Base-by-base conservation (phyloP, 1,140 invertebrate genomes). In the Phortica variegata region DNA sequence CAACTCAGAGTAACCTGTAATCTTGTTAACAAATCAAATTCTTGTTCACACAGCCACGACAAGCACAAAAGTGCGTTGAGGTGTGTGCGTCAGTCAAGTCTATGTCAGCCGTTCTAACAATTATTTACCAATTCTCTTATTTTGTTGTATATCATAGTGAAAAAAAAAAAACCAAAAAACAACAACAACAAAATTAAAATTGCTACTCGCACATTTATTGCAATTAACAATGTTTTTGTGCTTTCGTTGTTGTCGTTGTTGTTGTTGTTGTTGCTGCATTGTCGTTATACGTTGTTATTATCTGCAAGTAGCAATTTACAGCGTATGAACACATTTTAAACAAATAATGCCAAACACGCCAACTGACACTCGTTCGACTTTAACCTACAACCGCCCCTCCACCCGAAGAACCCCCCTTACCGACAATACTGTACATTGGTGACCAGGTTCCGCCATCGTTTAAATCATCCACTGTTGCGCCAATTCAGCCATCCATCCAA, bases 21-120 rank as follows among this genome's bases (percentile, higher is more conserved):
- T 73, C 61, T 73, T 73, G 69, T 73, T 70, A 73, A 70, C 69
- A 73, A 73, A 73, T 73, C 61, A 72, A 68, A 73, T 66, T 66
- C 69, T 69, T 73, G 69, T 73, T 73, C 65, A 70, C 68, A 73
- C 61, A 70, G 60, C 60, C 49, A 60, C 61, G 71, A 58, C 39
- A 58, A 50, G 38, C n/a, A 33, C 42, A 34, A 32, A n/a, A 34
- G 16, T 31, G 43, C 41, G 26, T n/a, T n/a, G n/a, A n/a, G n/a
- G n/a, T n/a, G n/a, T n/a, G n/a, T n/a, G n/a, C n/a, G n/a, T n/a
- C n/a, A n/a, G 33, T 34, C 10, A n/a, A 7, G 33, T 16, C 19
- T 29, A 26, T 9, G 5, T 26, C 5, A 26, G n/a, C 8, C 40
- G n/a, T n/a, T 34, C 21, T 19, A 16, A 33, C 12, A 33, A 43